Evolutionary conservation across 2,888 invertebrate genomes (phyloP).

Genomic region (Ditylenchus weischeri): DNA sequence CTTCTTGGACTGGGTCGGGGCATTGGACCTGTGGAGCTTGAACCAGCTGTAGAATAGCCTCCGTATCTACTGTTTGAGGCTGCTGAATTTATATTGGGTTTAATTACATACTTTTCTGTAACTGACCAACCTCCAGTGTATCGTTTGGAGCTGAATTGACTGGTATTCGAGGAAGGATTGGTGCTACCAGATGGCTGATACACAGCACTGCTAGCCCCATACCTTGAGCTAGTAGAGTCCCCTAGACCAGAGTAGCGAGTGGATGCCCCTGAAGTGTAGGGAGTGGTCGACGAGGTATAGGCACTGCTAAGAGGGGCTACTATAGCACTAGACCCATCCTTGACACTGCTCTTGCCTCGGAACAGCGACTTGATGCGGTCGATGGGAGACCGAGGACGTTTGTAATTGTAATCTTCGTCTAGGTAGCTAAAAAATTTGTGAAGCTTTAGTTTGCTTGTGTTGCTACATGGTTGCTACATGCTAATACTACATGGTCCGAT

Average conservation of each 20-base stretch:
- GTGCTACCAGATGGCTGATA: not conserved
- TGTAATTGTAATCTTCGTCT: constrained; percentile 45
- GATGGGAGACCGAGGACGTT: constrained; percentile 55
- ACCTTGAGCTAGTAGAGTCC: not conserved
- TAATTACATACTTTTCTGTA: not conserved
- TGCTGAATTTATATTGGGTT: too few species aligned
- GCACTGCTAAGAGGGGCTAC: not conserved
- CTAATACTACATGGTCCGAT: too few species aligned
- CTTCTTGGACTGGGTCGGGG: too few species aligned
- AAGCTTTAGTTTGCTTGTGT: too few species aligned
- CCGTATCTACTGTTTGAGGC: too few species aligned
- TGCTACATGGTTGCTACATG: too few species aligned
- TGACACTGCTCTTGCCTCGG: constrained; percentile 26
- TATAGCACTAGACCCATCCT: not conserved
- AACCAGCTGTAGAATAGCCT: too few species aligned
- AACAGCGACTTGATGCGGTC: constrained; percentile 57
- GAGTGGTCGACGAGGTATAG: constrained; percentile 6
- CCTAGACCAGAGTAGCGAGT: not conserved
- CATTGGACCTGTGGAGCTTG: too few species aligned
- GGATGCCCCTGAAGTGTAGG: constrained; percentile 4
- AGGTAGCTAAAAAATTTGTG: constrained; percentile 13
- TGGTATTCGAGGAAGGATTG: not conserved
- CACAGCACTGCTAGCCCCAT: not conserved
- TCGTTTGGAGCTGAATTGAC: not conserved
- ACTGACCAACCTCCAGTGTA: not conserved